Evolutionary conservation across 2,113 vertebrate genomes (phyloP).

Genomic region (Pedionomus torquatus): DNA sequence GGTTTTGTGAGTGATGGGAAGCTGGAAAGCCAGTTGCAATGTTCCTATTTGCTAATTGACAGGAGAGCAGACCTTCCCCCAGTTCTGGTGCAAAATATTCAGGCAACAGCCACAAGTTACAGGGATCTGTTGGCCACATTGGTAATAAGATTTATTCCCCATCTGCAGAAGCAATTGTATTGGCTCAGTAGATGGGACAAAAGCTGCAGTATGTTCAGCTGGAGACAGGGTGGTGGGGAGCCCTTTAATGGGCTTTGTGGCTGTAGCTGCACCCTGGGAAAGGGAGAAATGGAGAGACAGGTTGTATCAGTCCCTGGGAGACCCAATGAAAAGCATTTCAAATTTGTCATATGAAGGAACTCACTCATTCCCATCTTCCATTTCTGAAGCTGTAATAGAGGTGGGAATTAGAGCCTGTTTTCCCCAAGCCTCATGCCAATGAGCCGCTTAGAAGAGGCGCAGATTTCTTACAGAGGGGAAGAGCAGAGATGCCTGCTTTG

Average conservation of each 20-base stretch:
- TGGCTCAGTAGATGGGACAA: background rate
- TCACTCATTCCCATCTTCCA: background rate
- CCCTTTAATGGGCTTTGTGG: background rate
- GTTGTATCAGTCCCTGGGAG: background rate
- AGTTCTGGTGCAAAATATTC: background rate
- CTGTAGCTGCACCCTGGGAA: background rate
- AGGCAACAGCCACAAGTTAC: background rate
- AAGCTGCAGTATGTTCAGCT: background rate
- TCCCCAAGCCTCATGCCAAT: background rate
- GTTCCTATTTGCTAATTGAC: background rate
- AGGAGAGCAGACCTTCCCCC: background rate
- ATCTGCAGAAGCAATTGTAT: background rate
- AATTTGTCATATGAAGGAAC: conserved; percentile 30
- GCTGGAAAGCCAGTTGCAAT: background rate
- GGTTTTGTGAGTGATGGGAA: background rate
- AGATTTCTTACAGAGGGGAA: background rate
- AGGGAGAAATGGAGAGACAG: background rate
- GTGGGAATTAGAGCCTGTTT: background rate
- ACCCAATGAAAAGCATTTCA: background rate
- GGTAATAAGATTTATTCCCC: background rate
- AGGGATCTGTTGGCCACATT: accelerated
- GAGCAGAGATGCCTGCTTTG: background rate
- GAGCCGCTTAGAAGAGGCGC: background rate
- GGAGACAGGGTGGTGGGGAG: background rate
- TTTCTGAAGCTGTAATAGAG: conserved; percentile 14